Base-by-base conservation (phyloP, 2,888 invertebrate genomes). In the Lucinisca nassula region DNA sequence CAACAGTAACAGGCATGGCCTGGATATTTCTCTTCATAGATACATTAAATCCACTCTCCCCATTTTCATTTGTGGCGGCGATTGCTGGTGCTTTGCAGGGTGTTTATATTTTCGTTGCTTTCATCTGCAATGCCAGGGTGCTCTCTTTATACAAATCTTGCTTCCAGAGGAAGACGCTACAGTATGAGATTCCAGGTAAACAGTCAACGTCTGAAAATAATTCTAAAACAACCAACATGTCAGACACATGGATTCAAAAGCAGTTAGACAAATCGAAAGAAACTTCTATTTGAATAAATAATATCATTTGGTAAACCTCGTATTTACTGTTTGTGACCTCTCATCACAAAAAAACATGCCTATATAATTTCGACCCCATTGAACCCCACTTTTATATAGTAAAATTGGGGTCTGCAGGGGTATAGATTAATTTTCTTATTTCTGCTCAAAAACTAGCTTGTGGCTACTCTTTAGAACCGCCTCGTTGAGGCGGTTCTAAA, bases 11-110 rank as follows among this genome's bases (percentile, higher is more conserved):
- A 0, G 93, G 94, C 0, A 32, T 92, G n/a, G 84, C 92, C 61
- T 94, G 94, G 94, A 49, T 92, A 32, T 73, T 93, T 6, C 90
- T 91, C 10, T 80, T 94, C 17, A 67, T 94, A 1, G 91, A 92
- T 55, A 90, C 90, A 8, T 78, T 92, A 21, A 84, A 92, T 21
- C 83, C 90, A 4, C 67, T 90, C 14, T 85, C 86, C 0, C 67
- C 88, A 14, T 85, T 94, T 32, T 84, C 91, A 2, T 93, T 87
- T 61, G 58, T 92, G 24, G 91, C 90, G 0, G 88, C 89, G 0
- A 70, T 91, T 32, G 74, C 92, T 14, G 93, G 92, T 35, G 93
- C 91, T 10, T 76, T 89, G 0, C 93, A 94, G 73, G 93, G 94
- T 17, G 70, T 93, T 8, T 89, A 92, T 55, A 90, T 94, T 27